Evolutionary conservation across 2,888 invertebrate species (phyloP), one percentile per base, ranked within the genome.

Genomic region (Charanyca ferruginea): DNA sequence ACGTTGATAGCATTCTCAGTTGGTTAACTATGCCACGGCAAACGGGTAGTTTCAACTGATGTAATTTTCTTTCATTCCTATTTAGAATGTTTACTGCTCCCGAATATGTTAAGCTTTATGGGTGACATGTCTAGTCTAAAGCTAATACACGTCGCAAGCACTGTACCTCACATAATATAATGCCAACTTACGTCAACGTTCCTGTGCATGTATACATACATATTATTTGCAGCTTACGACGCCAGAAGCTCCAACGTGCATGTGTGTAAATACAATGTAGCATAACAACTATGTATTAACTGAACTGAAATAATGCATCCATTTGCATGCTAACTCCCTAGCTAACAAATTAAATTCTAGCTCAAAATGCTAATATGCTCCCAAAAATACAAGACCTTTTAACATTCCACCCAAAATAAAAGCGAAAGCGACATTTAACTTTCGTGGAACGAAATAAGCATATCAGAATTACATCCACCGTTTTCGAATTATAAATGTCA

Each of bases 401-500:
- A 51, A 58, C 42, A 60, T 25, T 1, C 53, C 5, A 44, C 11
- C 32, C 38, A 60, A 28, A 18, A 35, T 47, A 41, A 63, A 48
- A 51, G 51, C n/a, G n/a, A n/a, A n/a, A 59, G 45, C 52, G 23
- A n/a, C 41, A 71, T 69, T 77, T 57, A 68, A 64, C 54, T 62
- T 70, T 63, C 65, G 52, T 55, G 32, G 55, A 55, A 44, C 60
- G 49, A 72, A 71, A 80, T 81, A 63, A 71, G 65, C 69, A 55
- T 78, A 81, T 78, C 73, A 63, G 60, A 72, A 64, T 79, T 23
- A 68, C 54, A 60, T 66, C 28, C 58, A 66, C 78, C 59, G 57
- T 75, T 72, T 73, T 64, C 49, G 20, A 71, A 66, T 75, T 65
- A 70, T 67, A 69, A 67, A 80, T 79, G 70, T 75, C 70, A 59